A percentile compares a stretch with the other conserved stretches of the same genome.
Evolutionary conservation across 1,140 invertebrate genomes (phyloP).

Genomic region (Sminthurinus signatus): DNA sequence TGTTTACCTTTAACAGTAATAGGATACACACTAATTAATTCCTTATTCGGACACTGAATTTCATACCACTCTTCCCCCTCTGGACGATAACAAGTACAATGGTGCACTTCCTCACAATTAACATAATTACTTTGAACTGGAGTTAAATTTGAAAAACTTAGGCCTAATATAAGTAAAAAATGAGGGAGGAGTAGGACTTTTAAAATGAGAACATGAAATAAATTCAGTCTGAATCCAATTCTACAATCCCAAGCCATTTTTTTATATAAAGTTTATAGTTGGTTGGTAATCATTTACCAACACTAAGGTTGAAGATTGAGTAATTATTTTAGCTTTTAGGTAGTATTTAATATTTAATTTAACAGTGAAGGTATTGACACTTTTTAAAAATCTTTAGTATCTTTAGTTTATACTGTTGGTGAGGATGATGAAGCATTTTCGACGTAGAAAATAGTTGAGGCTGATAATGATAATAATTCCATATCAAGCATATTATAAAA

Average conservation of each 20-base stretch:
- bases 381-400: no score
- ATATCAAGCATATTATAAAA: no score
- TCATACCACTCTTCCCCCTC: neutral
- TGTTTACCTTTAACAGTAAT: conserved; percentile 18
- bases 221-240: conserved; percentile 12
- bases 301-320: no score
- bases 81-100: neutral
- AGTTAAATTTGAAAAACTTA: neutral
- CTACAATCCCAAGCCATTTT: conserved; percentile 18
- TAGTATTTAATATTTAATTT: no score
- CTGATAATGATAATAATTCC: no score
- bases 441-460: no score
- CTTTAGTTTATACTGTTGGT: no score
- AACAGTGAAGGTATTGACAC: no score
- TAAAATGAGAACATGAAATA: conserved; percentile 2
- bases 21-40: neutral
- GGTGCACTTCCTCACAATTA: conserved; percentile 8
- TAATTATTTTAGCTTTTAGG: no score
- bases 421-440: no score
- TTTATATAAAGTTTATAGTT: no score
- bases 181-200: neutral
- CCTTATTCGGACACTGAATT: conserved; percentile 11
- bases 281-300: no score
- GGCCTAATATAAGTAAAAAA: neutral
- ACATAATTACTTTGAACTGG: neutral